phyloP scores from a whole-genome alignment of 2,888 invertebrate genomes.

The Phaonia tiefii region DNA sequence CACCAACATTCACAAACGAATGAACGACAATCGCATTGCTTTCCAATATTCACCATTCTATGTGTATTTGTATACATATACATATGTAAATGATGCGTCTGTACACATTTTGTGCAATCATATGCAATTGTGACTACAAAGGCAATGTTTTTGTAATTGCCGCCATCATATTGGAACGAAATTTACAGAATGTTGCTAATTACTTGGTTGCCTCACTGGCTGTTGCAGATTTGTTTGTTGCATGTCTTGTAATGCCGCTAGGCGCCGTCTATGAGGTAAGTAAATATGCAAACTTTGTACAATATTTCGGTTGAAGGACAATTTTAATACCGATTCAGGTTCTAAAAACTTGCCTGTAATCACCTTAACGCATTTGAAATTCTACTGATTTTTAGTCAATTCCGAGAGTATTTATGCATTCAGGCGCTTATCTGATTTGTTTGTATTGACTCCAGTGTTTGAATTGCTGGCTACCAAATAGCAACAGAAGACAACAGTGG shows the following conservation, averaged over 20 bases:
- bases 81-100: background rate
- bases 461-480: no score
- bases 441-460: no score
- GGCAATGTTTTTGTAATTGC: constrained; percentile 99
- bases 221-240: constrained; percentile 98
- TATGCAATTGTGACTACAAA: constrained; percentile 74
- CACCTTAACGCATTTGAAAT: no score
- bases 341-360: no score
- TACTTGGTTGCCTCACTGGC: constrained; percentile 98
- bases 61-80: no score
- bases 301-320: no score
- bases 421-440: no score
- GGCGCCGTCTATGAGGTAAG: constrained; percentile 95
- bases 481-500: no score
- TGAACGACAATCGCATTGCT: constrained; percentile 1
- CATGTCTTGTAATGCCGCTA: constrained; percentile 94
- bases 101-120: background rate
- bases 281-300: constrained; percentile 20
- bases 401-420: no score
- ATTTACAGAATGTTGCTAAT: constrained; percentile 97
- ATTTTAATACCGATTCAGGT: no score
- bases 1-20: background rate
- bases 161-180: constrained; percentile 95
- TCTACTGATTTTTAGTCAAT: no score
- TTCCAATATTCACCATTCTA: no score